Conservation (phyloP, 1,140 invertebrate species). For the Pemphigus obesinymphae region DNA sequence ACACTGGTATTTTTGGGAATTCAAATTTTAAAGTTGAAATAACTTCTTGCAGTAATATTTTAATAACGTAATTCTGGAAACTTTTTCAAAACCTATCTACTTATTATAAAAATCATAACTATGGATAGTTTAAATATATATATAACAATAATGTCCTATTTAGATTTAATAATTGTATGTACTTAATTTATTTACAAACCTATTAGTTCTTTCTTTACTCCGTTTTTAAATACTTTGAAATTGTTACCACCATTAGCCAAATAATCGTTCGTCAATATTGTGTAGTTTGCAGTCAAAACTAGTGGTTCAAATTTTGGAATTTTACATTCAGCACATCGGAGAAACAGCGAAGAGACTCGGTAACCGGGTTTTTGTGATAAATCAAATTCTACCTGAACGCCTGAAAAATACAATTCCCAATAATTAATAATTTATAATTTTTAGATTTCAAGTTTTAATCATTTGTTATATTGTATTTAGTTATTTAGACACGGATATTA, state of each 20-base stretch:
- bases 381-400: constrained; percentile 55
- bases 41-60: neutral
- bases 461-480: too few relatives aligned
- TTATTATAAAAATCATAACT: neutral
- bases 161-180: neutral
- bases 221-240: constrained; percentile 46
- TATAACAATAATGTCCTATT: neutral
- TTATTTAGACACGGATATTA: too few relatives aligned
- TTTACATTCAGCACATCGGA: constrained; percentile 55
- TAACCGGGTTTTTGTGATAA: constrained; percentile 52
- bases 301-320: constrained; percentile 53
- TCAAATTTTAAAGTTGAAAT: neutral
- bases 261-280: constrained; percentile 54
- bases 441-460: neutral
- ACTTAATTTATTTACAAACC: neutral
- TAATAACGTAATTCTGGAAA: too few relatives aligned
- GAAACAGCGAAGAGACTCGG: constrained; percentile 54
- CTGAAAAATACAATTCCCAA: constrained; percentile 23
- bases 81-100: too few relatives aligned
- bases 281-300: constrained; percentile 51
- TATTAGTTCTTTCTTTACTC: neutral
- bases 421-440: neutral
- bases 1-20: too few relatives aligned
- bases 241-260: constrained; percentile 57
- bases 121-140: neutral